phyloP scores from a whole-genome alignment of 2,888 invertebrate species.

The Acleris laterana region DNA sequence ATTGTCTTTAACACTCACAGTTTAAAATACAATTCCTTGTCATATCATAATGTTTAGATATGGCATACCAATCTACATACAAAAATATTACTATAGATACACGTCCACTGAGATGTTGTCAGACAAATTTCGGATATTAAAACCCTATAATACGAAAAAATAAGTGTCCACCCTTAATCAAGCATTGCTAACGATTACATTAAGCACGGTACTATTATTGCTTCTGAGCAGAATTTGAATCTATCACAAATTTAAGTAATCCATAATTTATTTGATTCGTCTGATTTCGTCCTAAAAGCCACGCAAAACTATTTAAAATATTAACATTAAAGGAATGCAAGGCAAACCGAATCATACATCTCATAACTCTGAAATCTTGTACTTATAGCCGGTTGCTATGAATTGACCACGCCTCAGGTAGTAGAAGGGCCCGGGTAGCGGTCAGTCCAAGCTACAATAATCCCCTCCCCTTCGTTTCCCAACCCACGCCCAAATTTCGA shows the following conservation, averaged over 20 bases:
- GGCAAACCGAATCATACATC: too few species aligned
- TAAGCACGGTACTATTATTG: constrained; percentile 41
- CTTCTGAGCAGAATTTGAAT: constrained; percentile 35
- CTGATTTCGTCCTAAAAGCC: constrained; percentile 19
- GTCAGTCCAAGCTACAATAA: too few species aligned
- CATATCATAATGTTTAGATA: constrained; percentile 18
- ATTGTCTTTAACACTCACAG: constrained; percentile 14
- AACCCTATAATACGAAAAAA: constrained; percentile 3
- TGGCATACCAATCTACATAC: constrained; percentile 33
- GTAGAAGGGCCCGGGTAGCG: too few species aligned
- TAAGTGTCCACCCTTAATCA: constrained; percentile 18
- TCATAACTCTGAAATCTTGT: too few species aligned
- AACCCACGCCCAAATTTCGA: too few species aligned
- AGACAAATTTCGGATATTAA: constrained; percentile 20
- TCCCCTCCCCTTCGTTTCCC: too few species aligned
- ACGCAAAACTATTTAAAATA: constrained; percentile 3
- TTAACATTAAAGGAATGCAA: background rate
- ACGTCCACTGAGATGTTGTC: constrained; percentile 15
- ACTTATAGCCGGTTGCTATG: too few species aligned
- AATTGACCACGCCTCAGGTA: too few species aligned
- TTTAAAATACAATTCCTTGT: constrained; percentile 16
- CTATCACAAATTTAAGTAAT: constrained; percentile 40
- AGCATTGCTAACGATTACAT: constrained; percentile 29
- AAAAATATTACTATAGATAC: constrained; percentile 36
- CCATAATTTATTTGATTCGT: constrained; percentile 28